Conservation (phyloP, 2,797 vertebrate species). For the Limnodromus scolopaceus region DNA sequence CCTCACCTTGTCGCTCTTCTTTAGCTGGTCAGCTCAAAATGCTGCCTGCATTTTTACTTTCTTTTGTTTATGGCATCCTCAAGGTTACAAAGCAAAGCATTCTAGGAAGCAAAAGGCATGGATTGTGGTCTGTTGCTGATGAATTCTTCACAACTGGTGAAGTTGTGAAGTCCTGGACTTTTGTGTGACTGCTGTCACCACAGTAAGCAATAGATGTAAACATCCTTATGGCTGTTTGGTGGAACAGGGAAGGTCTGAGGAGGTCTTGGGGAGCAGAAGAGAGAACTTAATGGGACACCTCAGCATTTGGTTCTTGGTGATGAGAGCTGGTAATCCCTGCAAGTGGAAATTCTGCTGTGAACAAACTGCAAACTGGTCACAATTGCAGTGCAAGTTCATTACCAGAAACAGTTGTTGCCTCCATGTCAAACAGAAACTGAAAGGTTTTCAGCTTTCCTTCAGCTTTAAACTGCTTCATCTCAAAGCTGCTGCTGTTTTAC, state of each 20-base stretch:
- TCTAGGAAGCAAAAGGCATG: not conserved
- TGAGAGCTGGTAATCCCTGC: not conserved
- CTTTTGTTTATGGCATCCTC: not conserved
- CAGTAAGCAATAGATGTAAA: not conserved
- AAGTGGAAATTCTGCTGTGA: not conserved
- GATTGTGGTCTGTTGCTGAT: accelerated
- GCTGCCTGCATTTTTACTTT: not conserved
- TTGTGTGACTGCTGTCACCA: accelerated
- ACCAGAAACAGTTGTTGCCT: not conserved
- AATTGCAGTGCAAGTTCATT: not conserved
- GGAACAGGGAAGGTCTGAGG: not conserved
- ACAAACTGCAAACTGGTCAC: not conserved
- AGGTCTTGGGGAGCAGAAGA: not conserved
- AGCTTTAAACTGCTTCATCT: not conserved
- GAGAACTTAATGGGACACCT: not conserved
- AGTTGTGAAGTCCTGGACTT: not conserved
- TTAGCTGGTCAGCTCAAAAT: not conserved
- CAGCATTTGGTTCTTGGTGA: not conserved
- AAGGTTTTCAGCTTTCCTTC: not conserved
- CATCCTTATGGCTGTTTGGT: accelerated
- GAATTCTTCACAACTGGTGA: not conserved
- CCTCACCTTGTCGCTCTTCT: not conserved
- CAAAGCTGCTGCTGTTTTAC: not conserved
- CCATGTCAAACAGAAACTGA: not conserved
- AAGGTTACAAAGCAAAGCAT: not conserved